Conservation (phyloP, 2,888 invertebrate genomes). For the Andrena fulva region DNA sequence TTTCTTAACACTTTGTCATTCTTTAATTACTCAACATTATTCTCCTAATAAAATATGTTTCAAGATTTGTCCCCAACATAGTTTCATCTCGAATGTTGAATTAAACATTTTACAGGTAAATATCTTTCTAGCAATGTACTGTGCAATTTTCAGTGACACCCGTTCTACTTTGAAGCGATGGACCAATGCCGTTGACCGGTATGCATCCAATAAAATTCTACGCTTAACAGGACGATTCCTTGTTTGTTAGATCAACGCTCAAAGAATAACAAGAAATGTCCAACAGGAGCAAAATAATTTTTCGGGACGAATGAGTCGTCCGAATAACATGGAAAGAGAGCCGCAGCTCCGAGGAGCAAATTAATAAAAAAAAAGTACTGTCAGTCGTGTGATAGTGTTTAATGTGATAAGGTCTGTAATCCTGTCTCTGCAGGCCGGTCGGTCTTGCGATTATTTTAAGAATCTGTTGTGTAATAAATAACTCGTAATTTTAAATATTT, state of each 20-base stretch:
- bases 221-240: conserved; percentile 15
- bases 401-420: conserved; percentile 52
- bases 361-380: conserved; percentile 14
- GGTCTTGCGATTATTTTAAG: conserved; percentile 53
- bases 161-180: conserved; percentile 12
- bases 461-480: conserved; percentile 64
- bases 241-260: conserved; percentile 25
- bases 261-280: background rate
- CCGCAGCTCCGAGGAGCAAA: conserved; percentile 6
- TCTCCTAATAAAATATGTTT: background rate
- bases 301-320: background rate
- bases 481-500: conserved; percentile 50
- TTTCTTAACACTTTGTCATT: background rate
- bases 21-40: background rate
- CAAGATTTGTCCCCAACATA: background rate
- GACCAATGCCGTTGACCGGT: conserved; percentile 1
- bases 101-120: background rate
- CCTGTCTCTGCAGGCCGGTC: conserved; percentile 37
- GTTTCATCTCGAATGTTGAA: background rate
- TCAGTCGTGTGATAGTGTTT: conserved; percentile 33
- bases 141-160: background rate
- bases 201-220: background rate
- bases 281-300: background rate
- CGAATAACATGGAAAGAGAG: background rate
- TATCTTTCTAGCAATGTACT: background rate